A percentile compares a stretch with the other conserved stretches of the same genome.
These are phyloP conservation scores for Catocala nupta DNA, from an alignment of 2,888 invertebrate genomes.

Conservation along the genomic window DNA sequence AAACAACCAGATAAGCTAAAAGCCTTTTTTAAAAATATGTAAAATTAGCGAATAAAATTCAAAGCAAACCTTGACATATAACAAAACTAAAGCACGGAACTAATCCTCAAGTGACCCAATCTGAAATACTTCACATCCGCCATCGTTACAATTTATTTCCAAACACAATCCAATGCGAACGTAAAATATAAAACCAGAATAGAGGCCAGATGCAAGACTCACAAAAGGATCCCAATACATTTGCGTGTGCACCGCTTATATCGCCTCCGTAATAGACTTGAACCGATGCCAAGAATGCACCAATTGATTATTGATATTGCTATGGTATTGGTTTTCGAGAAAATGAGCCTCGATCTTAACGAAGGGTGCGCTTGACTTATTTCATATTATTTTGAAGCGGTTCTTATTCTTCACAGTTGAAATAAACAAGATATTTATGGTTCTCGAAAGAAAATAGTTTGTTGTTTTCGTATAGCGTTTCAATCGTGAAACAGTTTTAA, in stretches of 20 bases:
- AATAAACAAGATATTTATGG: slow-evolving; percentile 34
- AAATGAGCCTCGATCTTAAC: slow-evolving; percentile 68
- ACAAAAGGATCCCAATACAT: slow-evolving; percentile 76
- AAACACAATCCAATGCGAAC: slow-evolving; percentile 43
- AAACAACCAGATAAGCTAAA: too few species aligned
- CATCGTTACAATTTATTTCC: slow-evolving; percentile 46
- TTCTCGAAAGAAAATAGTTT: slow-evolving; percentile 3
- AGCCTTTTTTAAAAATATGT: too few species aligned
- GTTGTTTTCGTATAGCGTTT: slow-evolving; percentile 3
- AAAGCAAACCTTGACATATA: slow-evolving; percentile 25
- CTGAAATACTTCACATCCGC: slow-evolving; percentile 37
- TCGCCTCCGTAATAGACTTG: slow-evolving; percentile 80
- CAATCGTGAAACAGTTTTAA: neutral
- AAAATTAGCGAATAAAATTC: too few species aligned
- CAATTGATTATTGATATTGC: slow-evolving; percentile 87
- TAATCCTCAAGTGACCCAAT: slow-evolving; percentile 35
- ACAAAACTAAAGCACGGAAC: slow-evolving; percentile 23
- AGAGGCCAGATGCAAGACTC: slow-evolving; percentile 68
- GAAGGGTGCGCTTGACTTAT: slow-evolving; percentile 56
- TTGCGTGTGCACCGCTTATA: slow-evolving; percentile 74
- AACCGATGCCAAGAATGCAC: slow-evolving; percentile 84
- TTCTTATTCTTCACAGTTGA: slow-evolving; percentile 22
- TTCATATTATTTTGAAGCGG: slow-evolving; percentile 47
- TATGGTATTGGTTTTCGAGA: slow-evolving; percentile 79
- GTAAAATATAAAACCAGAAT: slow-evolving; percentile 50